Base-by-base conservation (phyloP, 92 coral and sea anemone genomes). In the Epizoanthus scotinus region DNA sequence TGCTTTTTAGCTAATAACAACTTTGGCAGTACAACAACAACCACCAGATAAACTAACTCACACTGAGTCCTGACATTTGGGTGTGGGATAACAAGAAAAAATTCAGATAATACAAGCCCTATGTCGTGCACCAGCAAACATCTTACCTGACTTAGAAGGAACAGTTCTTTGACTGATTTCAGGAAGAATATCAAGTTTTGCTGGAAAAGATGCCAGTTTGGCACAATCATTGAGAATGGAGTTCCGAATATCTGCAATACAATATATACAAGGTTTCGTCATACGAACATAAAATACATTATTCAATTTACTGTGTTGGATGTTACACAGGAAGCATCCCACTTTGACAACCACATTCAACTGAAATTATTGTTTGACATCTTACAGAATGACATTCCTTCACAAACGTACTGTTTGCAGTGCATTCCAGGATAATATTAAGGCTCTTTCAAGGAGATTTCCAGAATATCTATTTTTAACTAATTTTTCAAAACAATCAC, bases 131-230 rank as follows among this genome's bases (percentile, higher is more conserved):
- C 21, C 28, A 12, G 8, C 31, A 10, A 62, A 22, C 29, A 64
- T 28, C 69, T 64, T 26, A 64, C 69, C 69, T 64, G 69, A 64
- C 36, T 64, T 64, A 64, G 69, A 9, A 64, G 69, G 69, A 27
- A 64, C 36, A 64, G 40, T 25, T 64, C 69, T 64, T 19, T 64
- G 40, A 27, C 44, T 64, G 69, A 64, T 64, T 64, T 64, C 69
- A 64, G 69, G 69, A 64, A 64, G 69, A 8, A 64, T 64, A 64
- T 64, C 69, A 64, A 64, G 69, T 64, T 64, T 64, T 64, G 69
- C 69, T 27, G 69, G 69, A 15, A 64, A 64, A 64, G 69, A 64
- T 34, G 69, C 47, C 28, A 64, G 40, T 64, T 64, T 64, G 10
- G 69, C 69, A 64, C 69, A 64, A 64, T 64, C 69, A 64, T 29